Base-by-base conservation (phyloP, 2,888 invertebrate genomes). In the Ctena decussata region DNA sequence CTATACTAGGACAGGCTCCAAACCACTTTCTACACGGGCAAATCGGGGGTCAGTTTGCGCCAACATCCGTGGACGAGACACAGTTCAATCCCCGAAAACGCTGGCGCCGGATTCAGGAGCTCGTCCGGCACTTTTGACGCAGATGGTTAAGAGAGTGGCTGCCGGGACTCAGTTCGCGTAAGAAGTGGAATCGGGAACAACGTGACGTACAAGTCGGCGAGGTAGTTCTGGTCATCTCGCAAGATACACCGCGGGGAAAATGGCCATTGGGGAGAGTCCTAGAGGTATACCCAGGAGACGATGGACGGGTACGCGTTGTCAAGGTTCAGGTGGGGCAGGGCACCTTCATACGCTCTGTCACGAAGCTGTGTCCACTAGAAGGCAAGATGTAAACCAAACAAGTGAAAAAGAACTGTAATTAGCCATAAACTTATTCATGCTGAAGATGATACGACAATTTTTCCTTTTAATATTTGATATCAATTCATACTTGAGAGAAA, bases 11-110 rank as follows among this genome's bases (percentile, higher is more conserved):
- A 2, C 24, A 41, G 32, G 85, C 91, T 8, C 88, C 87, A n/a
- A 89, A 91, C 44, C 85, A 91, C 77, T 89, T 91, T 53, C n/a
- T 90, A 24, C 75, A 70, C 79, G 82, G 82, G 5, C 57, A 57
- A n/a, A 27, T 24, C 27, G 57, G 27, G 57, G n/a, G 57, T 5
- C 27, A 57, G 27, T 57, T 57, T 15, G 24, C 57, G 5, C 27
- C 57, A 27, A 24, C 57, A 27, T 27, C 57, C 57, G 57, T 57
- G 27, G 57, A 57, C 12, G 57, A 27, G 27, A 57, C 57, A n/a
- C n/a, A n/a, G n/a, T 57, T 57, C n/a, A 57, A 3, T 27, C 57
- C 57, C 5, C 49, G 21, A n/a, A 57, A 57, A 57, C 8, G 57
- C 8, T 57, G 24, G 57, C 24, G 57, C 24, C 24, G 57, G 6